Evolutionary conservation across 1,140 invertebrate species (phyloP).

Genomic region (Heliothis subflexa): DNA sequence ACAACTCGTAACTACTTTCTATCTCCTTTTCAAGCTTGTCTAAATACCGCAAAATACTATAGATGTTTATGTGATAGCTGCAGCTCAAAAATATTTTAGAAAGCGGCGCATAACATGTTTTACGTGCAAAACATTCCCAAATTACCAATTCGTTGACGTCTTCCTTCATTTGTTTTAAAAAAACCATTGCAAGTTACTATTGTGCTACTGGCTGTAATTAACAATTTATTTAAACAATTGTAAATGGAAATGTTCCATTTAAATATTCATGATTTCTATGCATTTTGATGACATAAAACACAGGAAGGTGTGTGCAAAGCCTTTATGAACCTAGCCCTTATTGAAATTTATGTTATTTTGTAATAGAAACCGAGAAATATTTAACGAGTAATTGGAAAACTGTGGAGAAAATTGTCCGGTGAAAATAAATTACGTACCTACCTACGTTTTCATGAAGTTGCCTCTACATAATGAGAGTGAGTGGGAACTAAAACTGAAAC

Average conservation of each 20-base stretch:
- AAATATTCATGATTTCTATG: conserved; percentile 47
- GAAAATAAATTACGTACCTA: background rate
- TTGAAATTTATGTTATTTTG: conserved; percentile 25
- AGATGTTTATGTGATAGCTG: background rate
- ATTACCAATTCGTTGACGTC: conserved; percentile 32
- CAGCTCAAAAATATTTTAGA: conserved; percentile 4
- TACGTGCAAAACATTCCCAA: conserved; percentile 1
- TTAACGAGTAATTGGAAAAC: conserved; percentile 24
- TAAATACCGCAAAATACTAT: conserved; percentile 2
- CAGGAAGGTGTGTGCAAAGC: conserved; percentile 15
- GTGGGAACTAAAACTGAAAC: too few relatives aligned
- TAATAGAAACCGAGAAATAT: conserved; percentile 19
- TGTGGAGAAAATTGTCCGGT: background rate
- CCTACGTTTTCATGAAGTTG: too few relatives aligned
- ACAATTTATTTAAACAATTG: conserved; percentile 38
- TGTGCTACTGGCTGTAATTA: conserved; percentile 9
- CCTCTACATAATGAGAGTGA: too few relatives aligned
- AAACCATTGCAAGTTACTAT: background rate
- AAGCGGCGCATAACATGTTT: conserved; percentile 13
- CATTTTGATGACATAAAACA: conserved; percentile 41
- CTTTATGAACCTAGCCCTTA: conserved; percentile 22
- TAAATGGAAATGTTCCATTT: conserved; percentile 35
- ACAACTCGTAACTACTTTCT: conserved; percentile 2
- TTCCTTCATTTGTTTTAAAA: conserved; percentile 29
- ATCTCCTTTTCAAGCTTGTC: conserved; percentile 24